Evolutionary conservation across 1,140 invertebrate genomes (phyloP).

Genomic region (Apocrypta bakeri): DNA sequence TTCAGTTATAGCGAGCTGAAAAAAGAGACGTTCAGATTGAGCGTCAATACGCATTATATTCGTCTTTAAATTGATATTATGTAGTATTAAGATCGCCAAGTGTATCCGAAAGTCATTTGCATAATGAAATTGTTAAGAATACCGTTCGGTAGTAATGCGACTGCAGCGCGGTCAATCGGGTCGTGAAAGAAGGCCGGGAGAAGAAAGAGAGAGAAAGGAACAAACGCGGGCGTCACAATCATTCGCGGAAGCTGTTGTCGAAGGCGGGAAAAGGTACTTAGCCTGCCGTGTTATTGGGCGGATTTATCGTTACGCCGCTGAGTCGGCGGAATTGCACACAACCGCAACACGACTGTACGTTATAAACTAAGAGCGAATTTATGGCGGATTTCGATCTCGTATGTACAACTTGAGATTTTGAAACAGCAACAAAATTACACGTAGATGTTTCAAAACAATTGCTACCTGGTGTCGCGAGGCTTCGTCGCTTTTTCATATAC

Average conservation of each 20-base stretch:
- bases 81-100: background rate
- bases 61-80: background rate
- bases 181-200: background rate
- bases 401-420: conserved; percentile 20
- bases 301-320: conserved; percentile 32
- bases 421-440: conserved; percentile 24
- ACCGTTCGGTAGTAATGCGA: background rate
- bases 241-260: conserved; percentile 32
- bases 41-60: background rate
- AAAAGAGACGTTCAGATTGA: background rate
- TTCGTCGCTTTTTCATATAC: no score
- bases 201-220: conserved; percentile 16
- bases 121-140: background rate
- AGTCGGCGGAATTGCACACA: conserved; percentile 35
- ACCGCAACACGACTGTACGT: background rate
- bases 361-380: conserved; percentile 32
- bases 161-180: background rate
- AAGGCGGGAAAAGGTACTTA: conserved; percentile 32
- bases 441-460: background rate
- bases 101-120: background rate
- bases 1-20: background rate
- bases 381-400: conserved; percentile 29
- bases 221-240: conserved; percentile 4
- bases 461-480: no score
- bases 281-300: conserved; percentile 26